Conservation (phyloP, 2,113 vertebrate genomes). For the Indicator indicator region DNA sequence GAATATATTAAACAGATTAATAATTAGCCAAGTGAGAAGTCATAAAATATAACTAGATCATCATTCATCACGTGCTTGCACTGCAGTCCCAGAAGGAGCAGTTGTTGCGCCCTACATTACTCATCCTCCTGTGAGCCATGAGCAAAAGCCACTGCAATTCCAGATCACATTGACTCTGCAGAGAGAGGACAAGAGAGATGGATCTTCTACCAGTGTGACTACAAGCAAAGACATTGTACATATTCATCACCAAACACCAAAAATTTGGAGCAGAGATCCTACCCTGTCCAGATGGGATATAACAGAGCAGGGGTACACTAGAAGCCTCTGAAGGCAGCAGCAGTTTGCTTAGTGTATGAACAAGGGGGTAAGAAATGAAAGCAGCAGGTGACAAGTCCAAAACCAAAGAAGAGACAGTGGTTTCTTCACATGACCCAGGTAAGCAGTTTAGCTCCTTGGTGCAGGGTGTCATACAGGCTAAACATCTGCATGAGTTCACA, state of each 20-base stretch:
- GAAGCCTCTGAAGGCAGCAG: background rate
- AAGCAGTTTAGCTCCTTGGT: background rate
- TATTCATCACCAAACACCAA: background rate
- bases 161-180: background rate
- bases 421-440: background rate
- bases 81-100: background rate
- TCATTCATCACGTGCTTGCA: background rate
- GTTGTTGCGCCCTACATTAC: background rate
- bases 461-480: accelerated
- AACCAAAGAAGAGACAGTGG: background rate
- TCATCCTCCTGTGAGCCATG: background rate
- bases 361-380: background rate
- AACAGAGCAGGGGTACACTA: background rate
- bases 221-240: background rate
- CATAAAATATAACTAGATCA: background rate
- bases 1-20: background rate
- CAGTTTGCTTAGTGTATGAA: background rate
- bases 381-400: background rate
- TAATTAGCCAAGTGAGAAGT: background rate
- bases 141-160: background rate
- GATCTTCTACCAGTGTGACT: background rate
- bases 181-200: background rate
- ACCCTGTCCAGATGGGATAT: background rate
- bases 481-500: accelerated
- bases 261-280: background rate